phyloP scores from a whole-genome alignment of 2,888 invertebrate genomes.

The Drosophila engyochracea region DNA sequence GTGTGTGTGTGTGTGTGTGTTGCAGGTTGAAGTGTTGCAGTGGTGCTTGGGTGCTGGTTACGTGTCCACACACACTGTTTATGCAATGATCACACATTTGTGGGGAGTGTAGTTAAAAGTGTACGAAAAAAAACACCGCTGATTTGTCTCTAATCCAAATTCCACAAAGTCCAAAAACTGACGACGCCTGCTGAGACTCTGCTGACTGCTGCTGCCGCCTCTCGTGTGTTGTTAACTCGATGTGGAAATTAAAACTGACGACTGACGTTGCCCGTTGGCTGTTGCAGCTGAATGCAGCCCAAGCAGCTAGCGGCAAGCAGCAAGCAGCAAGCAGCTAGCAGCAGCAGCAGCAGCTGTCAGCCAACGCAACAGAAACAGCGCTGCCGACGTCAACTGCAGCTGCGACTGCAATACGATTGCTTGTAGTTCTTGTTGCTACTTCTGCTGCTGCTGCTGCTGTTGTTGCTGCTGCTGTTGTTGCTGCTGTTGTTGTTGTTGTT shows the following conservation, averaged over 20 bases:
- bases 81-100: constrained; percentile 44
- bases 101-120: constrained; percentile 1
- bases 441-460: constrained; percentile 9
- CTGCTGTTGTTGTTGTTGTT: constrained; percentile 37
- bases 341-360: constrained; percentile 22
- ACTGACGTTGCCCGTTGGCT: constrained; percentile 62
- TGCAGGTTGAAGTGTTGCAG: background rate
- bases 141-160: constrained; percentile 49
- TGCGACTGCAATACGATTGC: constrained; percentile 43
- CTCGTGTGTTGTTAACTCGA: constrained; percentile 83
- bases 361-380: constrained; percentile 11
- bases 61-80: constrained; percentile 50
- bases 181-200: constrained; percentile 20
- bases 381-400: constrained; percentile 45
- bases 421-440: constrained; percentile 2
- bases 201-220: constrained; percentile 31
- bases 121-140: constrained; percentile 23
- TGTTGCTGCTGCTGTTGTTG: constrained; percentile 11
- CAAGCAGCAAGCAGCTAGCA: constrained; percentile 53
- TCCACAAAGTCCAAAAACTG: constrained; percentile 49
- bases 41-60: constrained; percentile 49
- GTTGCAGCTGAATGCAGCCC: constrained; percentile 66
- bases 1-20: background rate
- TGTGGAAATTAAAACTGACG: constrained; percentile 86
- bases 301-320: constrained; percentile 55